Conservation (phyloP, 2,113 vertebrate genomes). For the Aegypius monachus region DNA sequence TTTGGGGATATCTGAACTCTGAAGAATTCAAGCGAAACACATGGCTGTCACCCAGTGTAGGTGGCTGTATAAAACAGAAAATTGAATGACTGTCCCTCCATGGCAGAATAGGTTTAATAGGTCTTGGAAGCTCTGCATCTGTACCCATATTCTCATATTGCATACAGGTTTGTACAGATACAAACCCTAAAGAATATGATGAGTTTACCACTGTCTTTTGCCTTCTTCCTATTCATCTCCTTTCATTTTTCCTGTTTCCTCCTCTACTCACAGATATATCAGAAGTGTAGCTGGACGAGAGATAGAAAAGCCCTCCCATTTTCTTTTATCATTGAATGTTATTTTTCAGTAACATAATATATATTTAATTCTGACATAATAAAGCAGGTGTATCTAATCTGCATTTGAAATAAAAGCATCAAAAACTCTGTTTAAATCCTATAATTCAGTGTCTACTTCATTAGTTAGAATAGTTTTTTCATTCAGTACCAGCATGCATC, state of each 20-base stretch:
- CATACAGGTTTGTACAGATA: background rate
- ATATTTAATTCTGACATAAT: background rate
- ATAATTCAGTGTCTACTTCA: background rate
- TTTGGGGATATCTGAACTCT: background rate
- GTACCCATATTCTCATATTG: background rate
- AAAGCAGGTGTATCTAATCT: background rate
- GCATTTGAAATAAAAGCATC: background rate
- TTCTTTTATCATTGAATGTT: background rate
- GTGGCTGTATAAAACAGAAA: background rate
- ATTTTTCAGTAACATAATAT: background rate
- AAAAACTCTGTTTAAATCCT: background rate
- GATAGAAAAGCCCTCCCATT: background rate
- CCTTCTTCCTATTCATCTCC: background rate
- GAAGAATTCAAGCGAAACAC: background rate
- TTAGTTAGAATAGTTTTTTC: background rate
- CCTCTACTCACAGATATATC: background rate
- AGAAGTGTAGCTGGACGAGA: background rate
- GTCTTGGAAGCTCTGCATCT: background rate
- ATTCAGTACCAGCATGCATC: background rate
- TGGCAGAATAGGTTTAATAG: background rate
- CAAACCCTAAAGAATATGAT: background rate
- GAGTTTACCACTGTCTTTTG: background rate
- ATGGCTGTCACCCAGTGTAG: no score
- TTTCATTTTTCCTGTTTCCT: background rate
- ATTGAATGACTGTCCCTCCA: background rate